phyloP scores from a whole-genome alignment of 2,797 vertebrate species.

The Scyliorhinus canicula region DNA sequence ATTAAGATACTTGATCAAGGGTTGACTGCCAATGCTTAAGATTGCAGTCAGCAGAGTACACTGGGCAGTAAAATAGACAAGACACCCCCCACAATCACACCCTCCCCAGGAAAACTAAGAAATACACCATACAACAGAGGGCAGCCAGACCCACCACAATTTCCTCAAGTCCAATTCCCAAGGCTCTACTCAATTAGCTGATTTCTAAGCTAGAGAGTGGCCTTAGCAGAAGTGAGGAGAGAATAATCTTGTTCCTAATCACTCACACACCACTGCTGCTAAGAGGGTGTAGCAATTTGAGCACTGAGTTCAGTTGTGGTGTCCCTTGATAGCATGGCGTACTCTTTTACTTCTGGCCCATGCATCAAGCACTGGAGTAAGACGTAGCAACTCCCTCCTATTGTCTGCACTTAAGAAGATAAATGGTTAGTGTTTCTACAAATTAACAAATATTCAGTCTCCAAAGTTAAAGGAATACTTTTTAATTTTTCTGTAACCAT shows the following conservation, averaged over 20 bases:
- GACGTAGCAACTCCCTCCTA: background rate
- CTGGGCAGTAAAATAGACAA: too few relatives aligned
- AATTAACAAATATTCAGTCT: background rate
- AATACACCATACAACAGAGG: background rate
- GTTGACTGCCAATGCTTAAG: background rate
- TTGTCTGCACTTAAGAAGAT: background rate
- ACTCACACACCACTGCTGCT: background rate
- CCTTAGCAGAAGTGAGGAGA: background rate
- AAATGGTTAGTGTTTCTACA: background rate
- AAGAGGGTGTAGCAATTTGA: background rate
- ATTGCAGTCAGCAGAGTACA: too few relatives aligned
- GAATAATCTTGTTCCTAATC: background rate
- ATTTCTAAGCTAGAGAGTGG: background rate
- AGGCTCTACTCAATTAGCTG: background rate
- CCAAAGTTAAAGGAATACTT: constrained; percentile 30
- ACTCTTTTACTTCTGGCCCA: background rate
- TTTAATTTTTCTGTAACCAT: constrained; percentile 20
- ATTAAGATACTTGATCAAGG: background rate
- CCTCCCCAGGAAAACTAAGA: background rate
- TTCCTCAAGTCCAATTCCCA: background rate
- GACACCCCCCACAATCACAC: too few relatives aligned
- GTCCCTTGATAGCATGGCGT: background rate
- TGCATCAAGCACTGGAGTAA: background rate
- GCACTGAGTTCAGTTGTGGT: background rate
- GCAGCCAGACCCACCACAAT: too few relatives aligned